Evolutionary conservation across 37 sponge, comb jelly and placozoan species (phyloP).

Genomic region (Amphimedon queenslandica): DNA sequence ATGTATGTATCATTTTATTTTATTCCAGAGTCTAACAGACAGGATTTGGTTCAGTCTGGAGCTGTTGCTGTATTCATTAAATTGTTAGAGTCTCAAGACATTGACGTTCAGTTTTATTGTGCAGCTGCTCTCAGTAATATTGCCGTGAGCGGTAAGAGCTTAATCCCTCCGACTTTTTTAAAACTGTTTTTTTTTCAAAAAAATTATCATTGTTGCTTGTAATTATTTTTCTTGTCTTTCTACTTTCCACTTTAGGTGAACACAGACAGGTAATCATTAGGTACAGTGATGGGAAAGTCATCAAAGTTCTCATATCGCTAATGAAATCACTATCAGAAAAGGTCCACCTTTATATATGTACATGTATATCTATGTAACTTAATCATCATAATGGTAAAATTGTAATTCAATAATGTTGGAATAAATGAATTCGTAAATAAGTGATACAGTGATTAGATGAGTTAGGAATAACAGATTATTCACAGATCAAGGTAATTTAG

Average conservation of each 20-base stretch:
- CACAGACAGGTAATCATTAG: conserved; percentile 39
- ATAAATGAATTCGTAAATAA: too few relatives aligned
- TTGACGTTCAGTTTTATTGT: conserved; percentile 83
- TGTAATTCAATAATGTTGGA: too few relatives aligned
- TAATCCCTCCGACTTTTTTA: too few relatives aligned
- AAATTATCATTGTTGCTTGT: too few relatives aligned
- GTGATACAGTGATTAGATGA: too few relatives aligned
- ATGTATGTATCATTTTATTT: background rate
- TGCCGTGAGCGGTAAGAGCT: conserved; percentile 67
- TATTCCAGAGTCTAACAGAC: conserved; percentile 57
- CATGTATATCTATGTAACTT: background rate
- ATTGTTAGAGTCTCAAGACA: conserved; percentile 58
- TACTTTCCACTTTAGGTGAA: conserved; percentile 11
- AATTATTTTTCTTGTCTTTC: too few relatives aligned
- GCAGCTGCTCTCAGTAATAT: conserved; percentile 89
- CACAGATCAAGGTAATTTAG: too few relatives aligned
- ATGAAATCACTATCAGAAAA: conserved; percentile 41
- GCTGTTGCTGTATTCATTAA: conserved; percentile 64
- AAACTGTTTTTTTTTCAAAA: too few relatives aligned
- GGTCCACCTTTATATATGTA: conserved; percentile 13
- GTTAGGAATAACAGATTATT: too few relatives aligned
- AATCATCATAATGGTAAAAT: background rate
- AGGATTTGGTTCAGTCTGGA: conserved; percentile 50
- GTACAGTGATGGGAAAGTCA: conserved; percentile 21
- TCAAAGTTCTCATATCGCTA: conserved; percentile 38